phyloP scores from a whole-genome alignment of 2,888 invertebrate genomes.

The Luperina nickerlii region DNA sequence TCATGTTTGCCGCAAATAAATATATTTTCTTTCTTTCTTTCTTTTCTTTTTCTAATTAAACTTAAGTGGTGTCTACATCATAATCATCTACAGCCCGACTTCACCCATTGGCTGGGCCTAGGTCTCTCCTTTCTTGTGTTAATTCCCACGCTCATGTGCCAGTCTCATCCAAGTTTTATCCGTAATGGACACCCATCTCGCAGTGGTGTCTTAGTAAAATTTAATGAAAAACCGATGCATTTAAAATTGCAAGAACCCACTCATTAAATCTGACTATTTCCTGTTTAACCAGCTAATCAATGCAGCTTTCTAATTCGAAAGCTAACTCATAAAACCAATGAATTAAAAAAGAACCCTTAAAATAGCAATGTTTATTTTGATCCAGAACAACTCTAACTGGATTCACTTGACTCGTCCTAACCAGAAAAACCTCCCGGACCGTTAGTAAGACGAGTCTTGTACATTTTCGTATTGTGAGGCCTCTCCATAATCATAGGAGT shows the following conservation, averaged over 20 bases:
- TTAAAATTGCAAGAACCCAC: background rate
- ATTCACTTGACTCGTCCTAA: constrained; percentile 23
- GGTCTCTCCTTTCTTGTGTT: no score
- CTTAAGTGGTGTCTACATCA: background rate
- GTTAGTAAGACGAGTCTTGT: constrained; percentile 39
- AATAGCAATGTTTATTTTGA: constrained; percentile 52
- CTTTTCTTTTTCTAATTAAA: no score
- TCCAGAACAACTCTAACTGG: constrained; percentile 46
- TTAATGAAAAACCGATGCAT: background rate
- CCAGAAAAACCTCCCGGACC: constrained; percentile 42
- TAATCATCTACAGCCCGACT: no score
- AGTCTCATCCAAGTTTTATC: no score
- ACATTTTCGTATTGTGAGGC: constrained; percentile 44
- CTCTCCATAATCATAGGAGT: background rate
- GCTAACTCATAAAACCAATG: constrained; percentile 3
- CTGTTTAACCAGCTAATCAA: background rate
- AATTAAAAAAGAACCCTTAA: constrained; percentile 14
- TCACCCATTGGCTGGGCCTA: no score
- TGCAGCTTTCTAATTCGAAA: constrained; percentile 17
- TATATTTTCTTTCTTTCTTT: no score
- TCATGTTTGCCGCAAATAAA: no score
- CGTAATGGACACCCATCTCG: background rate
- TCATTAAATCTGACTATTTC: constrained; percentile 5
- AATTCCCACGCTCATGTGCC: no score
- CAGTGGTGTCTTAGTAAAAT: background rate